Evolutionary conservation across 2,113 vertebrate species (phyloP).

Genomic region (Chaetura pelagica): DNA sequence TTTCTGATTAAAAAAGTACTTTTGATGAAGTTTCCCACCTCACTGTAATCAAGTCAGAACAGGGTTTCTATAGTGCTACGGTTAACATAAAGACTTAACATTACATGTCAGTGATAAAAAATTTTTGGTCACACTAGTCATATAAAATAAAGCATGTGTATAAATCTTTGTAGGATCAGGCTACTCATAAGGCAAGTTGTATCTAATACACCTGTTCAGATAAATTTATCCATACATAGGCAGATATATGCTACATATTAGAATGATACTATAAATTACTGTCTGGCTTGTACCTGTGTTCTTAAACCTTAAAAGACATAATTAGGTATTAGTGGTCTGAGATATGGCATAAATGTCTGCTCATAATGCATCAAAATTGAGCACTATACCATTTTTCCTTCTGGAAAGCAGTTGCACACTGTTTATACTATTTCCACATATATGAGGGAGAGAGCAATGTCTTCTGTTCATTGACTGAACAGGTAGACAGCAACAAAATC

Average conservation of each 20-base stretch:
- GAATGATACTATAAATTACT: neutral
- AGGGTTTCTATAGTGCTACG: neutral
- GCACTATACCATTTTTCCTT: neutral
- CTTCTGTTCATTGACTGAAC: neutral
- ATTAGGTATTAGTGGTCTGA: neutral
- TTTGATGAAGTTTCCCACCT: neutral
- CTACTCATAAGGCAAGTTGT: neutral
- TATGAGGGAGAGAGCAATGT: neutral
- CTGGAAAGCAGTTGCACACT: neutral
- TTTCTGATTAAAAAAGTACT: neutral
- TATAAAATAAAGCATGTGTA: neutral
- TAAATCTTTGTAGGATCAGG: neutral
- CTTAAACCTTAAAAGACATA: conserved; percentile 1
- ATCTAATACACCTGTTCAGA: neutral
- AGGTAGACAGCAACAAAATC: neutral
- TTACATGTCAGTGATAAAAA: neutral
- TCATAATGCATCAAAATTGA: conserved; percentile 13
- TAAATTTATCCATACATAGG: neutral
- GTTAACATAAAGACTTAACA: neutral
- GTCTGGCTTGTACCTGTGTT: neutral
- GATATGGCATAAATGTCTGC: neutral
- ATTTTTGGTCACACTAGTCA: neutral
- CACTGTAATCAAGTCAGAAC: neutral
- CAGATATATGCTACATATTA: neutral
- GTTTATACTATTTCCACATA: neutral